A percentile compares a stretch with the other conserved stretches of the same genome.
Conservation (phyloP, 1,140 invertebrate genomes). For the Dendrolimus kikuchii region DNA sequence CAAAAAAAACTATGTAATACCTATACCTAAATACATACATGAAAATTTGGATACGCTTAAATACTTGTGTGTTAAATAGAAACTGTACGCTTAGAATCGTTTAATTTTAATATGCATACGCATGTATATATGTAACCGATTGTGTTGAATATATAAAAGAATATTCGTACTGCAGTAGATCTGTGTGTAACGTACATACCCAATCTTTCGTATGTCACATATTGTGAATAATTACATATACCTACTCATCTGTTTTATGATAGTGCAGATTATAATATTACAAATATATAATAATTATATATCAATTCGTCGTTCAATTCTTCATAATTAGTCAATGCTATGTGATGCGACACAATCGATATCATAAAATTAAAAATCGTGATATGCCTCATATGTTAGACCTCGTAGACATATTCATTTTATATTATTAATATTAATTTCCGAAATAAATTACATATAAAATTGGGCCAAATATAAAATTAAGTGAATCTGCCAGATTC, state of each 20-base stretch:
- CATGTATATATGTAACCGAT: slow-evolving; percentile 38
- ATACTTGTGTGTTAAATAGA: slow-evolving; percentile 59
- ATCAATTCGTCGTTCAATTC: slow-evolving; percentile 15
- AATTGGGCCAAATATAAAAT: too few species aligned
- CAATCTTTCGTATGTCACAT: slow-evolving; percentile 42
- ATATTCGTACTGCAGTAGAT: slow-evolving; percentile 53
- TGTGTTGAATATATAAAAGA: slow-evolving; percentile 30
- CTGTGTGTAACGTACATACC: slow-evolving; percentile 37
- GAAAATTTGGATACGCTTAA: slow-evolving; percentile 56
- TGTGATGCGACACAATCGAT: too few species aligned
- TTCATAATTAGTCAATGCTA: slow-evolving; percentile 4
- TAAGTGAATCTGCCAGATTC: too few species aligned
- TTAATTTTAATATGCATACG: slow-evolving; percentile 43
- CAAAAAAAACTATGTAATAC: slow-evolving; percentile 15
- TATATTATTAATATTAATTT: too few species aligned
- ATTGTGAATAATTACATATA: slow-evolving; percentile 20
- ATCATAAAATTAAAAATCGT: too few species aligned
- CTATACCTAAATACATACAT: slow-evolving; percentile 32
- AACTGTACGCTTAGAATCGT: slow-evolving; percentile 63
- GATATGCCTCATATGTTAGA: too few species aligned
- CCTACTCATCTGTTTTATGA: slow-evolving; percentile 4
- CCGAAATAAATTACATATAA: too few species aligned
- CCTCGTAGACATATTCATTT: too few species aligned
- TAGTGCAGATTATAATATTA: slow-evolving; percentile 6
- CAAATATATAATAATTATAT: slow-evolving; percentile 16